Base-by-base conservation (phyloP, 2,113 vertebrate species). In the Alethe diademata region DNA sequence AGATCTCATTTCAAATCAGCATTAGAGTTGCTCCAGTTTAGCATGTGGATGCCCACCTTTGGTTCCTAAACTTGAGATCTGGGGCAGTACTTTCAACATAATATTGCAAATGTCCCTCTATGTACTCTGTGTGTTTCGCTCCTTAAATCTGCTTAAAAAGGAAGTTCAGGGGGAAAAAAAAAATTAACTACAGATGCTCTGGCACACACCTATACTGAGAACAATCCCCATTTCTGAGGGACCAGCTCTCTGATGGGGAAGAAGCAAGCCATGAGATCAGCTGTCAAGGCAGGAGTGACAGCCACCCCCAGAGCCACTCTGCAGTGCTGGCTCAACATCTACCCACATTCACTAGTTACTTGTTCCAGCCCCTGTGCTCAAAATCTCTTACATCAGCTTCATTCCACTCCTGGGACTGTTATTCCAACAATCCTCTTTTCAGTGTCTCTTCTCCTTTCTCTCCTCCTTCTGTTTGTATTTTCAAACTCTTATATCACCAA, bases 261-360 rank as follows among this genome's bases (percentile, higher is more conserved):
- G 43, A 86, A 47, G 31, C 31, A 76, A 89, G 26, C 42, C 35
- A 6, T 28, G 40, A 51, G 51, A 80, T 69, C 64, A 88, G 64
- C 86, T 94, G 86, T 62, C 2, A 3, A 67, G 61, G 69, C 76
- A 80, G 76, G 72, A 95, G 43, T 81, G 86, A 83, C 51, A 85
- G 7, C 54, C 78, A 78, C 15, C 51, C 75, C 71, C 75, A 47
- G 60, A 88, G 51, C 45, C 50, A 15, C 47, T 78, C 79, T 93
- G 66, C 45, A 76, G 18, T 56, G 70, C 78, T 86, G 53, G 72
- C 69, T 93, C 9, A 0, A 54, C 33, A 42, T 40, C 71, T 60
- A 65, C 26, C n/a, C 60, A 60, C 2, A 0, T 43, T 92, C 60
- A 56, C 35, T 38, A 67, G 19, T 31, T n/a, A 45, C 0, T 73